Evolutionary conservation across 2,113 vertebrate species (phyloP).

Genomic region (Ia io): DNA sequence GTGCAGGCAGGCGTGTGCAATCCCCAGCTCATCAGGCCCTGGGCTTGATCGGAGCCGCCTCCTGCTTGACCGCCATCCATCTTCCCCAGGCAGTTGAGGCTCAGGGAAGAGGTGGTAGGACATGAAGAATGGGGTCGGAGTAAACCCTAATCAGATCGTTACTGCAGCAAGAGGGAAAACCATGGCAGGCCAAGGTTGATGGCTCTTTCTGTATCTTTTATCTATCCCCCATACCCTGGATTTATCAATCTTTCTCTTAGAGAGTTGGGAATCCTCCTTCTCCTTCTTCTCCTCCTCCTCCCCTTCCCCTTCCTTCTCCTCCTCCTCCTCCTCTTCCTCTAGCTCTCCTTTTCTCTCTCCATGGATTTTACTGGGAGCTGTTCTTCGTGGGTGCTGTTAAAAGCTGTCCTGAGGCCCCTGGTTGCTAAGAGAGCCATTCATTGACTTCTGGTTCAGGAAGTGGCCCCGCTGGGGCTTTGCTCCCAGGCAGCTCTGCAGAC

Average conservation of each 20-base stretch:
- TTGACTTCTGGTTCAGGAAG: neutral
- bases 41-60: neutral
- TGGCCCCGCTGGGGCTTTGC: too few species aligned
- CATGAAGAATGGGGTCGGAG: conserved; percentile 41
- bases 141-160: conserved; percentile 71
- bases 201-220: conserved; percentile 55
- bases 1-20: neutral
- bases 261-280: conserved; percentile 41
- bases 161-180: conserved; percentile 50
- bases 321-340: neutral
- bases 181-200: neutral
- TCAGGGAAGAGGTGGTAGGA: conserved; percentile 59
- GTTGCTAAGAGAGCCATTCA: neutral
- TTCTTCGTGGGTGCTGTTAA: neutral
- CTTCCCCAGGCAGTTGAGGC: neutral
- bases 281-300: neutral
- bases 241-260: neutral
- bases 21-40: neutral
- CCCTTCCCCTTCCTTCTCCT: neutral
- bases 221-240: conserved; percentile 56
- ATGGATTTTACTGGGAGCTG: neutral
- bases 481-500: neutral
- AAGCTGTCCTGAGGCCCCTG: neutral
- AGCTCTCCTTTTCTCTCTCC: neutral
- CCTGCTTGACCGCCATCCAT: neutral